Base-by-base conservation (phyloP, 2,888 invertebrate genomes). In the Neoascia interrupta region DNA sequence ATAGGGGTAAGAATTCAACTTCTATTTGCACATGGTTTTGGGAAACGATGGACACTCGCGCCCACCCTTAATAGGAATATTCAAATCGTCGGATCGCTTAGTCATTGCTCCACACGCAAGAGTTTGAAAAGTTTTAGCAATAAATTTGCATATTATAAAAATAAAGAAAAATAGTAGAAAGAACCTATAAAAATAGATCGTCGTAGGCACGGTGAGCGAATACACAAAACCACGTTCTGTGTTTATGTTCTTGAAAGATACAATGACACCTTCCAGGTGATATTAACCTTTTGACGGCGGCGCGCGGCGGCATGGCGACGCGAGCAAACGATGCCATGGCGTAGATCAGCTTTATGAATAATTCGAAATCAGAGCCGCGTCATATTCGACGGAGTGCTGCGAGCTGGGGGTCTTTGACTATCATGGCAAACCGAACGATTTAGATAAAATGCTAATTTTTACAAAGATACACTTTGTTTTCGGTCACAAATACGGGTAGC, bases 101-200 rank as follows among this genome's bases (percentile, higher is more conserved):
- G n/a, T n/a, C n/a, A n/a, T n/a, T n/a, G n/a, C n/a, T n/a, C n/a
- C n/a, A n/a, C n/a, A n/a, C n/a, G n/a, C n/a, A n/a, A n/a, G n/a
- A n/a, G n/a, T n/a, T n/a, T n/a, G n/a, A n/a, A n/a, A n/a, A n/a
- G n/a, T n/a, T n/a, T n/a, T n/a, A n/a, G 16, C 26, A 36, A n/a
- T 26, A 21, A 74, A 68, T 73, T 68, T 68, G 68, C 66, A 68
- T 74, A 26, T n/a, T n/a, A n/a, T n/a, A n/a, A n/a, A n/a, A n/a
- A n/a, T n/a, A n/a, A n/a, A n/a, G n/a, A n/a, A n/a, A n/a, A n/a
- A n/a, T n/a, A n/a, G n/a, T n/a, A n/a, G n/a, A n/a, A n/a, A 26
- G 23, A 16, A 18, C 8, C 41, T 15, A n/a, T 36, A 45, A 60
- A 66, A 61, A 58, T 73, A 49, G 60, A 60, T 6, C 18, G 47